These are phyloP conservation scores for Pachyuromys duprasi DNA, from an alignment of 2,797 vertebrate genomes.

Conservation along the genomic window DNA sequence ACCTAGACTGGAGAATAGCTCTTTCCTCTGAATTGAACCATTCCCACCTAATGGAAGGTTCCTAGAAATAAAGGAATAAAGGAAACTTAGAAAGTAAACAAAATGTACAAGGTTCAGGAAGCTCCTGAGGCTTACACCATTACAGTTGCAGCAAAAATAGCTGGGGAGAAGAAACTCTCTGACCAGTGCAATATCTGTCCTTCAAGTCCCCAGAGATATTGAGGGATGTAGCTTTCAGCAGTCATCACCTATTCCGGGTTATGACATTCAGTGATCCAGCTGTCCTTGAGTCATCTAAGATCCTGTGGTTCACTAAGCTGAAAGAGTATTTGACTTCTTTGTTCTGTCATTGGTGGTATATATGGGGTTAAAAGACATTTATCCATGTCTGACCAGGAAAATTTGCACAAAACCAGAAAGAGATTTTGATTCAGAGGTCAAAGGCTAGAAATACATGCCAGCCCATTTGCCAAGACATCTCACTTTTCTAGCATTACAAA, in stretches of 20 bases:
- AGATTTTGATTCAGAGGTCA: not conserved
- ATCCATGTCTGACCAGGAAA: not conserved
- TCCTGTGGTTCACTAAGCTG: not conserved
- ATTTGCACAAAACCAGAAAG: not conserved
- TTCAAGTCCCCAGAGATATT: not conserved
- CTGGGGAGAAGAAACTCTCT: not conserved
- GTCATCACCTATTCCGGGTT: not conserved
- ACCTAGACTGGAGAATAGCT: rapidly evolving
- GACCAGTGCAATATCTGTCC: not conserved
- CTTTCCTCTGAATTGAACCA: not conserved
- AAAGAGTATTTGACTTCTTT: not conserved
- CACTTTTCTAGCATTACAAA: not conserved
- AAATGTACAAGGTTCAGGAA: not conserved
- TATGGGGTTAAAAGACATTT: not conserved
- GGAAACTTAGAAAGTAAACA: not conserved
- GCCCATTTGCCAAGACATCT: not conserved
- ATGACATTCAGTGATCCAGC: not conserved
- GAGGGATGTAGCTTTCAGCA: no score
- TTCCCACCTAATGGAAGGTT: not conserved
- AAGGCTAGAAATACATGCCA: not conserved
- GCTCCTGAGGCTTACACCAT: not conserved
- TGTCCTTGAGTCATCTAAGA: not conserved
- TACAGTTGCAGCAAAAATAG: not conserved
- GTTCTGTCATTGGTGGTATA: not conserved
- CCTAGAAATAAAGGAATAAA: not conserved